Conservation (phyloP, 1,140 invertebrate genomes). For the Monochamus saltuarius region DNA sequence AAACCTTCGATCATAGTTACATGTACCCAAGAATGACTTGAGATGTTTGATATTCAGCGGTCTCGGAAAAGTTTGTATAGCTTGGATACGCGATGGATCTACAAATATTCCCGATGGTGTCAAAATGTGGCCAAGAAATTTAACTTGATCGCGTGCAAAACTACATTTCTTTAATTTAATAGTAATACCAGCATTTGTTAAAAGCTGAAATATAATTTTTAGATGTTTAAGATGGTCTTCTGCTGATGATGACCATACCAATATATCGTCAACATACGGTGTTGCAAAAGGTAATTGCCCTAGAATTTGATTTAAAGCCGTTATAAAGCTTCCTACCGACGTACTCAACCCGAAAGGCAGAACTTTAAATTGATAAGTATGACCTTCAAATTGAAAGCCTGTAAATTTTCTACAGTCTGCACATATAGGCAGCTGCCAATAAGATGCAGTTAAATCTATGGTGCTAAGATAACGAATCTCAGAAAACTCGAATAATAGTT, state of each 20-base stretch:
- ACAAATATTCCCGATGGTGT: not conserved
- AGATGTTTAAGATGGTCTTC: not conserved
- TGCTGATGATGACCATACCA: not conserved
- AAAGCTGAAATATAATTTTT: not conserved
- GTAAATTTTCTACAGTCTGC: not conserved
- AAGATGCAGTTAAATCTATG: constrained; percentile 5
- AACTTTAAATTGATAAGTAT: not conserved
- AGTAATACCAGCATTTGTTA: not conserved
- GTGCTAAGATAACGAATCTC: constrained; percentile 4
- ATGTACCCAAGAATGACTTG: not conserved
- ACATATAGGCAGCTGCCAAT: constrained; percentile 9
- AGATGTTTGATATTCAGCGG: not conserved
- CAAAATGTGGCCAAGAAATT: constrained; percentile 1
- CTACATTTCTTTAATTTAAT: not conserved
- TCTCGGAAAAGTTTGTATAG: not conserved
- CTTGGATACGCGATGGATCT: not conserved
- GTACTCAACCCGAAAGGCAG: constrained; percentile 8
- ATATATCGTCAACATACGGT: constrained; percentile 20
- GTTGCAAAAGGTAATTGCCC: not conserved
- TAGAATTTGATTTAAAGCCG: not conserved
- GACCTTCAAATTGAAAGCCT: constrained; percentile 1
- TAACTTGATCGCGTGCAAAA: not conserved
- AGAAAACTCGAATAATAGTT: constrained; percentile 1
- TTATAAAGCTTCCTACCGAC: not conserved
- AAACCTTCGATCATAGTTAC: constrained; percentile 3